These are phyloP conservation scores for Paramormyrops kingsleyae DNA, from an alignment of 2,113 vertebrate genomes.

Conservation along the genomic window DNA sequence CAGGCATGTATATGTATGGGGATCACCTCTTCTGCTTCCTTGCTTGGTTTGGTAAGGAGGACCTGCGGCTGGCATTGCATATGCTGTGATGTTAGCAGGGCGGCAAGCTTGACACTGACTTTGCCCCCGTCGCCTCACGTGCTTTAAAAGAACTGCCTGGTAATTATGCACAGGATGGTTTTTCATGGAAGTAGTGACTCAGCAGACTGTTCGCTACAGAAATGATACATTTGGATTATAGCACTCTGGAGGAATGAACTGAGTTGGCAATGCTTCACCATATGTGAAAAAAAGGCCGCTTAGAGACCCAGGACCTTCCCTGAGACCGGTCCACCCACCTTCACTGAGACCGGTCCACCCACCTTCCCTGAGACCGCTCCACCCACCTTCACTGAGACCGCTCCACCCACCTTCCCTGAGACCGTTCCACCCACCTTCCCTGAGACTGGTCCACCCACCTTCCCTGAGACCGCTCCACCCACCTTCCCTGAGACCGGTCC, in stretches of 20 bases:
- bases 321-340: not conserved
- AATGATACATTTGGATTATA: conserved; percentile 3
- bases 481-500: not conserved
- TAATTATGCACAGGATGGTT: conserved; percentile 3
- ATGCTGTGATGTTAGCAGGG: not conserved
- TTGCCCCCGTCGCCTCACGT: not conserved
- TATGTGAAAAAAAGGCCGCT: not conserved
- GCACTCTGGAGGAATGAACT: not conserved
- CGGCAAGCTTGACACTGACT: not conserved
- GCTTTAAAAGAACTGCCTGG: not conserved
- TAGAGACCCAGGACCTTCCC: not conserved
- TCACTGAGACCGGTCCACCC: not conserved
- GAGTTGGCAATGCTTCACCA: not conserved
- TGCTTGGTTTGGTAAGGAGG: not conserved
- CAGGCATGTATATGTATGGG: not conserved
- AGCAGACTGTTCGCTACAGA: not conserved
- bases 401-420: not conserved
- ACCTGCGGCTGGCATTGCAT: not conserved
- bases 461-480: too few species aligned
- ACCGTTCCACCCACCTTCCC: too few species aligned
- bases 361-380: not conserved
- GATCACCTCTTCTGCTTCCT: not conserved
- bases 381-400: not conserved
- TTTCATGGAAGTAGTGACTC: conserved; percentile 10
- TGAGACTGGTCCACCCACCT: not conserved